Evolutionary conservation across 2,113 vertebrate genomes (phyloP).

Genomic region (Indicator indicator): DNA sequence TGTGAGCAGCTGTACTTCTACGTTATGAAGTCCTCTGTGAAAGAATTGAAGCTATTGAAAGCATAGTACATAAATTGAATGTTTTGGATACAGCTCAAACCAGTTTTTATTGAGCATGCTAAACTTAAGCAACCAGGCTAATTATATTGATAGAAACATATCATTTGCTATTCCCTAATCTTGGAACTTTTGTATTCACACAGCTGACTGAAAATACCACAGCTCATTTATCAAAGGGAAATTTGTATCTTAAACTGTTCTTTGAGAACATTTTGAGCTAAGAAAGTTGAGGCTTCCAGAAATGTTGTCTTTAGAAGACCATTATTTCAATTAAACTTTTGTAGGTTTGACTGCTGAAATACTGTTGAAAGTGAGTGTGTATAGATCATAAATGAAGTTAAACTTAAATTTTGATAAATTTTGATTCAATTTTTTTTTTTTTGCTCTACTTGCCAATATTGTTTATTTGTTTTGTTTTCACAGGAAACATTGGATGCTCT

Average conservation of each 20-base stretch:
- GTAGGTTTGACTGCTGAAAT: neutral
- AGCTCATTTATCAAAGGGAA: neutral
- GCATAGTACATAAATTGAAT: neutral
- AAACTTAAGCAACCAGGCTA: neutral
- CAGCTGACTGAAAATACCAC: neutral
- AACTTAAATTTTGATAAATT: neutral
- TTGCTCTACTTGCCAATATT: neutral
- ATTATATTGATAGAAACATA: neutral
- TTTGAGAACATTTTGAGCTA: neutral
- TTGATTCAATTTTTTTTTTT: neutral
- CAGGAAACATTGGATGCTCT: conserved; percentile 88
- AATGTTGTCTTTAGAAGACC: neutral
- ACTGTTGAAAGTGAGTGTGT: neutral
- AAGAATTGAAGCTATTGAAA: neutral
- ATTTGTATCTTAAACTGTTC: neutral
- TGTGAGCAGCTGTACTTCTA: neutral
- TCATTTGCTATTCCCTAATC: neutral
- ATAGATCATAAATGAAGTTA: neutral
- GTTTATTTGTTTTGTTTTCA: conserved; percentile 1
- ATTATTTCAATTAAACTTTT: neutral
- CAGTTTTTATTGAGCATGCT: neutral
- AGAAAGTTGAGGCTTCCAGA: neutral
- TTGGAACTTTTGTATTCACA: neutral
- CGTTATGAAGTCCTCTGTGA: neutral
- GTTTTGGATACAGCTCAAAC: neutral